Conservation (phyloP, 2,797 vertebrate species). For the Oreonectes daqikongensis region DNA sequence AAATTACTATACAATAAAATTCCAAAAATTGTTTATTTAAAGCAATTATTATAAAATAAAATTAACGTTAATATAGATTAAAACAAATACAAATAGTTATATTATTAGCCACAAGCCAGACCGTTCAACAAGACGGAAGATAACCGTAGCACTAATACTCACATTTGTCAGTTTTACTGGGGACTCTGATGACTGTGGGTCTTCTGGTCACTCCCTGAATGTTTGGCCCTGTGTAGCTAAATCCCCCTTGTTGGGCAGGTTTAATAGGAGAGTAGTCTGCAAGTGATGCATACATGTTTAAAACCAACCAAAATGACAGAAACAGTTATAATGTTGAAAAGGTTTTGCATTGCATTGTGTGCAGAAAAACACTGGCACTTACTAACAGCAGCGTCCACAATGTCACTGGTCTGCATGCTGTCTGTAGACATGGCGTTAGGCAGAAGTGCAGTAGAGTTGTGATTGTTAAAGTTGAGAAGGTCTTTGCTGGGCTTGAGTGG, state of each 20-base stretch:
- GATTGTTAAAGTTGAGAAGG: slow-evolving; percentile 86
- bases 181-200: slow-evolving; percentile 88
- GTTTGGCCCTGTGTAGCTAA: slow-evolving; percentile 50
- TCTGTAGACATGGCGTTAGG: slow-evolving; percentile 48
- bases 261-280: slow-evolving; percentile 68
- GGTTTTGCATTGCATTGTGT: neutral
- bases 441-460: slow-evolving; percentile 67
- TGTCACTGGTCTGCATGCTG: slow-evolving; percentile 51
- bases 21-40: too few species aligned
- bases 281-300: neutral
- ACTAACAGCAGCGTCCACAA: slow-evolving; percentile 74
- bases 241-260: slow-evolving; percentile 66
- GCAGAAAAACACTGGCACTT: slow-evolving; percentile 60
- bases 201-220: slow-evolving; percentile 73
- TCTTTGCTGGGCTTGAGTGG: slow-evolving; percentile 71
- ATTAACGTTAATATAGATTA: too few species aligned
- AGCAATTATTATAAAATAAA: too few species aligned
- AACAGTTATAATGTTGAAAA: too few species aligned
- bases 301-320: neutral
- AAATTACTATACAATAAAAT: too few species aligned
- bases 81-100: too few species aligned
- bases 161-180: slow-evolving; percentile 1
- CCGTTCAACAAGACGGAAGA: too few species aligned
- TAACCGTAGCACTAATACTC: too few species aligned
- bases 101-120: too few species aligned